These are phyloP conservation scores for Mionectes olivaceus DNA, from an alignment of 2,797 vertebrate genomes.

Conservation along the genomic window DNA sequence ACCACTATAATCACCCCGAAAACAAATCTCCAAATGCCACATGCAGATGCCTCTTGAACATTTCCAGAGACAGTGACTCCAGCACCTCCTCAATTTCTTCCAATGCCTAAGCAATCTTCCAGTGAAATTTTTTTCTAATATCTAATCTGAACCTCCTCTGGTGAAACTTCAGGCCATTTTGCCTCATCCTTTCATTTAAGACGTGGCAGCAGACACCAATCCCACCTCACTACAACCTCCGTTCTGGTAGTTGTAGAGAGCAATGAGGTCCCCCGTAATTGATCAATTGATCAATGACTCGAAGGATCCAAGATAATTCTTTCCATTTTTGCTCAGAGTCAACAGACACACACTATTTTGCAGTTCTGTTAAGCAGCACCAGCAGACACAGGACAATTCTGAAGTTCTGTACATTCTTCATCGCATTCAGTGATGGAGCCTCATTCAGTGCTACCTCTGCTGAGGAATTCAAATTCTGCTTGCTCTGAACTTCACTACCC, in stretches of 20 bases:
- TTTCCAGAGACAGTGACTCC: neutral
- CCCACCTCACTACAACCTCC: neutral
- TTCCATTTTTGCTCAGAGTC: neutral
- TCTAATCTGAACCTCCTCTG: neutral
- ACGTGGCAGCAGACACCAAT: neutral
- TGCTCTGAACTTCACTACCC: neutral
- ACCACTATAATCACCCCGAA: neutral
- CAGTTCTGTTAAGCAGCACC: neutral
- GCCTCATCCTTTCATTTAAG: neutral
- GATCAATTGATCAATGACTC: neutral
- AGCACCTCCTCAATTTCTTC: neutral
- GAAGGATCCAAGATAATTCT: neutral
- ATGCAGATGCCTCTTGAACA: neutral
- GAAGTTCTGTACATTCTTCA: neutral
- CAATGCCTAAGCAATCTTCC: neutral
- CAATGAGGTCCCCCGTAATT: neutral
- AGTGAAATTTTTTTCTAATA: accelerated
- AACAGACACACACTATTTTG: neutral
- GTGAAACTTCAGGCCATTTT: neutral
- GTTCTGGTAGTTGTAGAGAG: neutral
- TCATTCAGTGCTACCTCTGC: neutral
- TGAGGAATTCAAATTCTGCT: neutral
- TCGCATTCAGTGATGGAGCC: neutral
- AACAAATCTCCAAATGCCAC: neutral
- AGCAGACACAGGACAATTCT: neutral